A percentile compares a stretch with the other conserved stretches of the same genome.
phyloP scores from a whole-genome alignment of 2,113 vertebrate genomes.

The Barbus barbus region DNA sequence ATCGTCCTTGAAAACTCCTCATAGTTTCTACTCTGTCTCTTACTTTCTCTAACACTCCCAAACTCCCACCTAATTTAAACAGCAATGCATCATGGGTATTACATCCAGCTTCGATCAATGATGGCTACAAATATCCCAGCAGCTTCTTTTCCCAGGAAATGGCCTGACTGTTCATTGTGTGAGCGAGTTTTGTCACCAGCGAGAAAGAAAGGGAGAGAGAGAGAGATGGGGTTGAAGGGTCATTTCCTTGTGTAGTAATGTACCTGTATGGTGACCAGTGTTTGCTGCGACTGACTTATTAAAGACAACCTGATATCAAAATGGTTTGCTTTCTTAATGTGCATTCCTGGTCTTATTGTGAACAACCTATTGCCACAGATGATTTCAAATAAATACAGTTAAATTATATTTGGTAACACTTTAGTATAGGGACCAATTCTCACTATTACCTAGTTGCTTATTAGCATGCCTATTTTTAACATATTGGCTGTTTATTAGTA shows the following conservation, averaged over 20 bases:
- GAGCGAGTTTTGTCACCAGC: constrained; percentile 33
- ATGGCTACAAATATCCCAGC: constrained; percentile 63
- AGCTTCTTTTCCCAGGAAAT: constrained; percentile 58
- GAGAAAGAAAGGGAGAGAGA: constrained; percentile 1
- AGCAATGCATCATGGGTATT: constrained; percentile 68
- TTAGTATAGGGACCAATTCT: too few relatives aligned
- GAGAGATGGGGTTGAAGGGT: background rate
- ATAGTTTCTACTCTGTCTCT: constrained; percentile 46
- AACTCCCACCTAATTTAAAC: constrained; percentile 74
- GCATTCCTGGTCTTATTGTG: background rate
- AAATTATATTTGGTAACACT: background rate
- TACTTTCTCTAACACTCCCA: constrained; percentile 62
- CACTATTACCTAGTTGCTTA: too few relatives aligned
- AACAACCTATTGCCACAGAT: too few relatives aligned
- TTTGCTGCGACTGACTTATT: background rate
- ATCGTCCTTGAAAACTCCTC: constrained; percentile 70
- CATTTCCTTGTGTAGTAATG: background rate
- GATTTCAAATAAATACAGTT: background rate
- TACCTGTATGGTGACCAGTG: background rate
- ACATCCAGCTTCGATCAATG: constrained; percentile 72
- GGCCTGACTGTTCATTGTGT: constrained; percentile 37
- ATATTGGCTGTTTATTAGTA: too few relatives aligned
- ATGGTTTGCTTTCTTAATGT: background rate
- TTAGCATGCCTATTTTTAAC: too few relatives aligned
- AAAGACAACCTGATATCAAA: background rate